Percentiles rank a stretch among this genome's conserved stretches.
Evolutionary conservation across 2,888 invertebrate genomes (phyloP).

Genomic region (Leucophenga montana): DNA sequence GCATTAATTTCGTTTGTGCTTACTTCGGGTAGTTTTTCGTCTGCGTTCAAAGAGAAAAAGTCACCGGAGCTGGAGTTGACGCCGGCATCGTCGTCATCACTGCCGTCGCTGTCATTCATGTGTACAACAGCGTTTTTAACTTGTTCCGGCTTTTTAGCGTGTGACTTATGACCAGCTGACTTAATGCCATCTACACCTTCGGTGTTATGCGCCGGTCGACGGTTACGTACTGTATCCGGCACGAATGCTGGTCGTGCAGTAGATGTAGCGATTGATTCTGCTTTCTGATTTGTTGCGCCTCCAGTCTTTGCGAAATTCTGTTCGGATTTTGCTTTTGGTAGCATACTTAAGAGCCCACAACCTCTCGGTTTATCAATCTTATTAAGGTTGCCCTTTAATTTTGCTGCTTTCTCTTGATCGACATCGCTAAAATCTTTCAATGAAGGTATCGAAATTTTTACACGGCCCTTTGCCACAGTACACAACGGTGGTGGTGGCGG

Average conservation of each 20-base stretch:
- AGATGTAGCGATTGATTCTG: not conserved
- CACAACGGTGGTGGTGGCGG: constrained; percentile 60
- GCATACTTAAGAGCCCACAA: constrained; percentile 78
- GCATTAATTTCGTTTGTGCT: constrained; percentile 73
- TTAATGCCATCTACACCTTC: constrained; percentile 61
- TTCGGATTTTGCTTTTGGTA: constrained; percentile 79
- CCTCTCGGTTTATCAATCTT: constrained; percentile 42
- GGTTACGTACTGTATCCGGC: constrained; percentile 72
- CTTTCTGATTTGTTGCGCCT: not conserved
- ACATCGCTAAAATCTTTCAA: constrained; percentile 75
- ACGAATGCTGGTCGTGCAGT: constrained; percentile 60
- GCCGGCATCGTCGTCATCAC: constrained; percentile 72
- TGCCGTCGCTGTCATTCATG: constrained; percentile 74
- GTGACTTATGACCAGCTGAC: constrained; percentile 32
- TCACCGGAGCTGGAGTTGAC: constrained; percentile 48
- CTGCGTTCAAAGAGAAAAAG: constrained; percentile 71
- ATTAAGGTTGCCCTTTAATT: constrained; percentile 42
- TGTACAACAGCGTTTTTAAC: constrained; percentile 62
- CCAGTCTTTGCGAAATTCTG: constrained; percentile 55
- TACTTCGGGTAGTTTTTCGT: constrained; percentile 74
- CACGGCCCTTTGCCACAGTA: constrained; percentile 70
- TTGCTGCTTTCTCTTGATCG: constrained; percentile 57
- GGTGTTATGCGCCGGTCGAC: constrained; percentile 68
- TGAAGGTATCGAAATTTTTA: constrained; percentile 81
- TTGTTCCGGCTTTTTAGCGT: constrained; percentile 40